Base-by-base conservation (phyloP, 2,888 invertebrate genomes). In the Monochamus alternatus region DNA sequence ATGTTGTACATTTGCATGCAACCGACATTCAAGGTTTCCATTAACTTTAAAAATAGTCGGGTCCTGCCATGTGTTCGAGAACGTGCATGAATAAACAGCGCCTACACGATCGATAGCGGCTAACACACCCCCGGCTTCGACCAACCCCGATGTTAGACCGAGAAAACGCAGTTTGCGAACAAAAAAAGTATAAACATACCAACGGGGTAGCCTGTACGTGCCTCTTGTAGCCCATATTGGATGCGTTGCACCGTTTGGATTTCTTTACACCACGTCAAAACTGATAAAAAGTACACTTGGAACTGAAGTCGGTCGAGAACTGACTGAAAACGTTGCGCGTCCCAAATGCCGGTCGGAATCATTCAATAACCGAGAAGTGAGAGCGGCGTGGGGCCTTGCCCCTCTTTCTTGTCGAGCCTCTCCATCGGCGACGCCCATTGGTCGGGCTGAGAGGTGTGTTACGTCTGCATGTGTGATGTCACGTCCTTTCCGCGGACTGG, bases 141-240 rank as follows among this genome's bases (percentile, higher is more conserved):
- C 71, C 63, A 71, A 71, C 71, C 71, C 71, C 63, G 62, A 30
- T 0, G 12, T 12, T n/a, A 66, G 52, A 0, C 1, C 30, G 12
- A 38, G 9, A 31, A 31, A n/a, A n/a, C 30, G 62, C 59, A 14
- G 47, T 62, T 32, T 31, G 22, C 14, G 5, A 32, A 14, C 8
- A 12, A 44, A 59, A n/a, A 66, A 64, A 65, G 44, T 47, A 58
- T 51, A 43, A 30, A 78, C 81, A 47, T 73, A 81, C 81, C 75
- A 79, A 64, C 43, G 81, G 79, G 30, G 81, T 78, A 58, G 81
- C 81, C 59, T 81, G 79, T 3, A 75, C 74, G 60, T 72, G 67
- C 68, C 79, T 75, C 70, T 79, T 81, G 74, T 81, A 81, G 9
- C 81, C 81, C 81, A 81, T 80, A 22, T 60, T 67, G 70, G 9